phyloP scores from a whole-genome alignment of 1,140 invertebrate species.

The Frieseomelitta varia region DNA sequence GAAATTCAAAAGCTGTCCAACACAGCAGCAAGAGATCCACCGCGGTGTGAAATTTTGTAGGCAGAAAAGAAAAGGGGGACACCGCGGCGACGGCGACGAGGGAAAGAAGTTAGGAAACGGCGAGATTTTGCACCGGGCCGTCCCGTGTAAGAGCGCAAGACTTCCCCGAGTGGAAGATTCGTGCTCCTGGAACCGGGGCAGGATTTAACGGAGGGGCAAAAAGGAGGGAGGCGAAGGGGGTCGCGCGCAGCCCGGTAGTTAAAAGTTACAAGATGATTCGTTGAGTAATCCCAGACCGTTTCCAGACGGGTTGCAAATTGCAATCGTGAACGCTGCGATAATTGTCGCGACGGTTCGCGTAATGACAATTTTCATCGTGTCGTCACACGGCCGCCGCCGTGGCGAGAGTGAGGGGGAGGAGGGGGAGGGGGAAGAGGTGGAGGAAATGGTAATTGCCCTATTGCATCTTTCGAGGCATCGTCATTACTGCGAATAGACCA shows the following conservation, averaged over 20 bases:
- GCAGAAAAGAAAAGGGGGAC: too few relatives aligned
- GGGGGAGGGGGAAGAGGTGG: constrained; percentile 10
- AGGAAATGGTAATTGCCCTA: constrained; percentile 74
- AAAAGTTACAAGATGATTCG: constrained; percentile 81
- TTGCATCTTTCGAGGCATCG: constrained; percentile 75
- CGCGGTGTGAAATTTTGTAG: not conserved
- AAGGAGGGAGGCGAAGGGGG: not conserved
- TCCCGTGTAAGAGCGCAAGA: constrained; percentile 1
- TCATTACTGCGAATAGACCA: constrained; percentile 69
- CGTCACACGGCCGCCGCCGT: constrained; percentile 71
- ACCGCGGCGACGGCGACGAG: not conserved
- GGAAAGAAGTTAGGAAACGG: not conserved
- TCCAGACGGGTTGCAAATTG: constrained; percentile 80
- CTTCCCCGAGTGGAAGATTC: constrained; percentile 33
- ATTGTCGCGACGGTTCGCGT: constrained; percentile 79
- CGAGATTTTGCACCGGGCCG: not conserved
- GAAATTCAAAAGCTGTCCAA: too few relatives aligned
- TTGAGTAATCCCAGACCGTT: constrained; percentile 82
- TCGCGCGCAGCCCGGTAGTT: constrained; percentile 74
- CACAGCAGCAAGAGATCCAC: too few relatives aligned
- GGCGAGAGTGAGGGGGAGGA: constrained; percentile 10
- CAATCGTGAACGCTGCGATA: constrained; percentile 81
- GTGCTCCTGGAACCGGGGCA: constrained; percentile 32
- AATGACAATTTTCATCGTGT: constrained; percentile 82
- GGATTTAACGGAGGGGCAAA: constrained; percentile 20